phyloP scores from a whole-genome alignment of 2,888 invertebrate genomes.

The Geotrupes spiniger region DNA sequence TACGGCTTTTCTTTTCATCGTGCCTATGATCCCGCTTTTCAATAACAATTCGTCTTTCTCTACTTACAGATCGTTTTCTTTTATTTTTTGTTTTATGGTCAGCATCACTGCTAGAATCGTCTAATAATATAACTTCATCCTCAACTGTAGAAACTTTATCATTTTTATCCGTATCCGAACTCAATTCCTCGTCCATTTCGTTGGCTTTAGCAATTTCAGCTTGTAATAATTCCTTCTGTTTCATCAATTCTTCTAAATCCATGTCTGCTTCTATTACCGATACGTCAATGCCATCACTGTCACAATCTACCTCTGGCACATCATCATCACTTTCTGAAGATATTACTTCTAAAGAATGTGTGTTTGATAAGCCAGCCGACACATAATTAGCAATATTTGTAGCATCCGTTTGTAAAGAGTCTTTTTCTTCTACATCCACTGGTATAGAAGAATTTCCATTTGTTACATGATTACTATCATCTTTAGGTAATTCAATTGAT shows the following conservation, averaged over 20 bases:
- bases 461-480: conserved; percentile 36
- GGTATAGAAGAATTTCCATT: conserved; percentile 37
- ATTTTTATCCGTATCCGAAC: conserved; percentile 40
- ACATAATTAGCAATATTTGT: conserved; percentile 53
- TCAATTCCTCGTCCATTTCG: conserved; percentile 51
- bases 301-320: conserved; percentile 61
- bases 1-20: conserved; percentile 27
- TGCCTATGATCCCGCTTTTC: conserved; percentile 39
- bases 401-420: conserved; percentile 47
- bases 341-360: conserved; percentile 58
- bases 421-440: conserved; percentile 34
- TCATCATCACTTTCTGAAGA: conserved; percentile 69
- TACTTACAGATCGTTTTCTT: conserved; percentile 48
- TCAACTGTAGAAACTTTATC: conserved; percentile 47
- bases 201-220: conserved; percentile 75
- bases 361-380: conserved; percentile 47
- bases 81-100: conserved; percentile 34
- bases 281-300: conserved; percentile 67
- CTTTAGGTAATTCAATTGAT: conserved; percentile 33
- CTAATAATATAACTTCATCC: conserved; percentile 62
- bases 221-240: conserved; percentile 80
- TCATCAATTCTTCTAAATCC: conserved; percentile 85
- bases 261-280: conserved; percentile 80
- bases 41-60: conserved; percentile 46
- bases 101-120: conserved; percentile 63